Percentiles rank a stretch among this genome's conserved stretches.
Conservation (phyloP, 1,140 invertebrate genomes). For the Hyles vespertilio region DNA sequence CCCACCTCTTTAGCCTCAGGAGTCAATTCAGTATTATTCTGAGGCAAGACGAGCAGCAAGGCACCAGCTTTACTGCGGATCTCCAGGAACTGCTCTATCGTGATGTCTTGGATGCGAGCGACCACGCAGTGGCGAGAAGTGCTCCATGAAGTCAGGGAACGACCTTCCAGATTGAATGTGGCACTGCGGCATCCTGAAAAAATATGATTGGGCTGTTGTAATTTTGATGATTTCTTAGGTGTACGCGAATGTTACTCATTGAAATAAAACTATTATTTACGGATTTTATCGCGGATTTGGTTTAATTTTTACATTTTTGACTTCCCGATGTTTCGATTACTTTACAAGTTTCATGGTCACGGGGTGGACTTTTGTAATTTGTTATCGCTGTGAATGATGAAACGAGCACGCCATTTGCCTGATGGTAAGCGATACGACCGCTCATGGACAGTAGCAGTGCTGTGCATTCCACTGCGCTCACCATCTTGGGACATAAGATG, state of each 20-base stretch:
- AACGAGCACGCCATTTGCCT: background rate
- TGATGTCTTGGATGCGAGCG: slow-evolving; percentile 85
- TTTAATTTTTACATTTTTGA: no score
- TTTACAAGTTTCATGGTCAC: no score
- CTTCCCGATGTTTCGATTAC: no score
- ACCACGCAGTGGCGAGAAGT: slow-evolving; percentile 93
- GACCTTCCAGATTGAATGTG: slow-evolving; percentile 90
- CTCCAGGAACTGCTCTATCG: slow-evolving; percentile 84
- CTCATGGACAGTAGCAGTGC: no score
- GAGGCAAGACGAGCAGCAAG: slow-evolving; percentile 88
- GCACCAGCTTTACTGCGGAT: slow-evolving; percentile 90
- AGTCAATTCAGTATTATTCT: slow-evolving; percentile 81
- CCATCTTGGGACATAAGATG: no score
- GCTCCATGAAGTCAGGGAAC: slow-evolving; percentile 89
- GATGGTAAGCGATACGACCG: slow-evolving; percentile 4
- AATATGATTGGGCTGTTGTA: slow-evolving; percentile 13
- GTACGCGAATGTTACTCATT: no score
- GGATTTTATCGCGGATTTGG: no score
- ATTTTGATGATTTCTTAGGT: background rate
- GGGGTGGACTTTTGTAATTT: no score
- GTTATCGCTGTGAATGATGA: no score
- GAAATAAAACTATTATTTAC: no score
- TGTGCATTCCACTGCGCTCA: no score
- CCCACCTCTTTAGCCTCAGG: slow-evolving; percentile 84
- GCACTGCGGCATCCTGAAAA: slow-evolving; percentile 87